Evolutionary conservation across 2,888 invertebrate genomes (phyloP), one percentile per base, ranked within the genome.

Genomic region (Drosophila demipolita): DNA sequence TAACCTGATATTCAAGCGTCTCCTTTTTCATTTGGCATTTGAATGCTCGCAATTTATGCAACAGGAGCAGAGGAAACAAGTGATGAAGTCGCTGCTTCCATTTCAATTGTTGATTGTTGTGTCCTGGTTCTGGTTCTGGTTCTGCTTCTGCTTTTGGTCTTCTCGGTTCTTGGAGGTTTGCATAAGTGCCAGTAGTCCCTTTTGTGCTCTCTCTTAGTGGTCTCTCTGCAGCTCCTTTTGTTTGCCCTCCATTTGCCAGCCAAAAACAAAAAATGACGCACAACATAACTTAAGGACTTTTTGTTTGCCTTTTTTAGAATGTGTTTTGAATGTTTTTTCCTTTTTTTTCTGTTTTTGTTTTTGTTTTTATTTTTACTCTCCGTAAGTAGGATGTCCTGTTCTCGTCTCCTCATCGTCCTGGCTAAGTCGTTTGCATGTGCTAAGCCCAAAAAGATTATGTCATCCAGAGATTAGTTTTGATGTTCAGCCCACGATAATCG

Each of bases 271-370:
- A 54, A 85, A 83, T 89, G 89, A 87, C 83, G 85, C 81, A 81
- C 83, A 89, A 90, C 79, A 91, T 91, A 91, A 92, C 91, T 91
- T 91, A 91, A 91, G 91, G 92, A 91, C 91, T 91, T 91, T 87
- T 92, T 91, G 87, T 90, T 89, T 91, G 91, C 91, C 91, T 91
- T 91, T 91, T 91, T 79, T 71, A 77, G 76, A 83, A 88, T 26
- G 26, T 26, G 26, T 26, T 26, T 79, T 79, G 73, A 63, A 63
- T 45, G 61, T 70, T 71, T 62, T 66, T 49, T 12, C 5, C 29
- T 33, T 15, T 9, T 35, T 60, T 17, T 33, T 64, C 38, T 38
- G n/a, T 42, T 52, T 7, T 52, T 67, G 59, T 33, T 42, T 40
- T 64, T 32, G 54, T 52, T 59, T 40, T 57, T 64, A 38, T 61